Evolutionary conservation across 2,113 vertebrate species (phyloP).

Genomic region (Trichechus manatus): DNA sequence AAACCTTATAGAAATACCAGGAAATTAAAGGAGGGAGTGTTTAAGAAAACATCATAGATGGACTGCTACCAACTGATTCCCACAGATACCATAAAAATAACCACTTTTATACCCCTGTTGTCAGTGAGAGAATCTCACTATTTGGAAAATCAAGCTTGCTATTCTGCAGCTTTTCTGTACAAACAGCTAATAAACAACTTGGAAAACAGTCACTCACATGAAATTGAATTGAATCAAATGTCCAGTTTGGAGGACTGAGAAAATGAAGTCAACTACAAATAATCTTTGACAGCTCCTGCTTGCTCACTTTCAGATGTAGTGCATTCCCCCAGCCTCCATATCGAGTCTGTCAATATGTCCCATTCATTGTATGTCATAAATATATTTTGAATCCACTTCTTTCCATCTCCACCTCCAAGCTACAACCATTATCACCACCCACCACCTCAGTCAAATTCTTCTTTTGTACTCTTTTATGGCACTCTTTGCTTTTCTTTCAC

Average conservation of each 20-base stretch:
- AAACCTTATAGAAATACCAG: constrained; percentile 73
- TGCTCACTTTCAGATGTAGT: neutral
- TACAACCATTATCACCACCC: neutral
- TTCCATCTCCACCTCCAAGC: neutral
- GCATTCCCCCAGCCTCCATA: neutral
- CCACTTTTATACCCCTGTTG: constrained; percentile 6
- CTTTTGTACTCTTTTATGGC: neutral
- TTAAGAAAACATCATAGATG: constrained; percentile 30
- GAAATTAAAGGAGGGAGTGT: neutral
- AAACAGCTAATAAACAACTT: constrained; percentile 1
- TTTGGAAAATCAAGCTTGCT: constrained; percentile 43
- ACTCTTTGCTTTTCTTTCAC: neutral
- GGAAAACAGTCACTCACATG: neutral
- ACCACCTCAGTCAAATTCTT: neutral
- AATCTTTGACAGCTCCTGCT: neutral
- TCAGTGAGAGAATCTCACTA: constrained; percentile 20
- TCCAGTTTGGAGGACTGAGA: neutral
- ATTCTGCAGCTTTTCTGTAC: constrained; percentile 4
- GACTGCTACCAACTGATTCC: constrained; percentile 31
- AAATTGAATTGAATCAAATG: neutral
- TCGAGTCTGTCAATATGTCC: neutral
- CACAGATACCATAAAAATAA: constrained; percentile 50
- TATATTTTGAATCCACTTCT: neutral
- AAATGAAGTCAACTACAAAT: neutral
- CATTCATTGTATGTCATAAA: neutral